Conservation (phyloP, 2,888 invertebrate genomes). For the Orchesella flavescens region DNA sequence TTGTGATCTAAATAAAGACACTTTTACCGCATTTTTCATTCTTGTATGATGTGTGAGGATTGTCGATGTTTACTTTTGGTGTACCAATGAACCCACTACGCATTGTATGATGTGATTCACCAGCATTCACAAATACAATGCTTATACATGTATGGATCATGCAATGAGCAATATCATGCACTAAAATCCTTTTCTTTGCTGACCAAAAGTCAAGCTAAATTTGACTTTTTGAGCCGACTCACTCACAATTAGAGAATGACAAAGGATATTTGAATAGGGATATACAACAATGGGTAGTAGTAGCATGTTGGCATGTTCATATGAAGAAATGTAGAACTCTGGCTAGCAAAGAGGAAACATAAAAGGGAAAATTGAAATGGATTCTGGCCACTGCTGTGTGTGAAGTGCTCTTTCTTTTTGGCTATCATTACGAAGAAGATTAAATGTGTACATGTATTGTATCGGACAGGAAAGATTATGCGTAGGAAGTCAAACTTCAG, state of each 20-base stretch:
- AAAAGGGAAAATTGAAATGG: no score
- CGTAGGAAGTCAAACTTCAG: conserved; percentile 20
- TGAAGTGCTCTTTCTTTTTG: no score
- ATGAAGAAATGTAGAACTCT: neutral
- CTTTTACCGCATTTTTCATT: conserved; percentile 12
- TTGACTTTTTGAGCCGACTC: conserved; percentile 1
- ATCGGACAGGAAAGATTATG: neutral
- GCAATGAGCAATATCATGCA: neutral
- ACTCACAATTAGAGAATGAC: neutral
- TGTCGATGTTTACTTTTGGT: conserved; percentile 40
- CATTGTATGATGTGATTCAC: neutral
- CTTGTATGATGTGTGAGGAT: neutral
- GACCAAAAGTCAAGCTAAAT: neutral
- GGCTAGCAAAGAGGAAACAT: no score
- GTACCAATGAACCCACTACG: conserved; percentile 14
- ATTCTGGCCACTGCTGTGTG: no score
- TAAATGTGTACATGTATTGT: no score
- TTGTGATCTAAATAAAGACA: neutral
- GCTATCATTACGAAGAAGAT: no score
- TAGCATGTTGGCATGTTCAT: neutral
- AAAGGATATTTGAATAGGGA: neutral
- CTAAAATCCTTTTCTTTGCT: neutral
- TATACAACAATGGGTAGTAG: neutral
- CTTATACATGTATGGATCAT: conserved; percentile 12
- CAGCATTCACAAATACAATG: conserved; percentile 7